phyloP scores from a whole-genome alignment of 1,140 invertebrate species.

The Scylla paramamosain region DNA sequence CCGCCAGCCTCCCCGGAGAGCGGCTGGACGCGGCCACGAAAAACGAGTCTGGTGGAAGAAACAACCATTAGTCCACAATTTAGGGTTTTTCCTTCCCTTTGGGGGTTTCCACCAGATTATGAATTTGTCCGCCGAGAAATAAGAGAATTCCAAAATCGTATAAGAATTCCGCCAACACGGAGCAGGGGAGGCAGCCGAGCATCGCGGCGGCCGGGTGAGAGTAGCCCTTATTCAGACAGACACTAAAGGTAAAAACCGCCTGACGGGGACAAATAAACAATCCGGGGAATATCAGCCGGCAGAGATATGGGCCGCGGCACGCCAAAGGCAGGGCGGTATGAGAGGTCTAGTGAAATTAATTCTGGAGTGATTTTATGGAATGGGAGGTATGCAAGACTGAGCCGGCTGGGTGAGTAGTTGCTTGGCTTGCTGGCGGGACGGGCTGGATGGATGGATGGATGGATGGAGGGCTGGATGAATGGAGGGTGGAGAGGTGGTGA shows the following conservation, averaged over 20 bases:
- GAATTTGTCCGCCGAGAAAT: conserved; percentile 40
- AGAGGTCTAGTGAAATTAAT: conserved; percentile 51
- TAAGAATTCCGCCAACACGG: conserved; percentile 36
- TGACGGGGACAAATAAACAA: conserved; percentile 13
- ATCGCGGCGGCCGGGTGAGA: background rate
- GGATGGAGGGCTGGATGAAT: too few species aligned
- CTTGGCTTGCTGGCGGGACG: too few species aligned
- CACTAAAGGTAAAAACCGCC: conserved; percentile 37
- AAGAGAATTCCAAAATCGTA: conserved; percentile 37
- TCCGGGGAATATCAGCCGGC: background rate
- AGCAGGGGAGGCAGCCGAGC: conserved; percentile 26
- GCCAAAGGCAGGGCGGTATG: conserved; percentile 43
- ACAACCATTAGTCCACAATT: conserved; percentile 2
- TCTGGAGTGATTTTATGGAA: conserved; percentile 52
- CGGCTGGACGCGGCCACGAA: too few species aligned
- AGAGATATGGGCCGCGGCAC: conserved; percentile 6
- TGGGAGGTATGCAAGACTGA: conserved; percentile 38
- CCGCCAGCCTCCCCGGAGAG: background rate
- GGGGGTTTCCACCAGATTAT: background rate
- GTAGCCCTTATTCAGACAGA: conserved; percentile 24
- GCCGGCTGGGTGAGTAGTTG: background rate
- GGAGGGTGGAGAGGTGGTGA: too few species aligned
- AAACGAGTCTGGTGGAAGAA: too few species aligned
- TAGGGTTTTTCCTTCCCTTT: background rate
- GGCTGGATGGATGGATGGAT: too few species aligned